These are phyloP conservation scores for Chiloscyllium punctatum DNA, from an alignment of 2,797 vertebrate species.

Conservation along the genomic window DNA sequence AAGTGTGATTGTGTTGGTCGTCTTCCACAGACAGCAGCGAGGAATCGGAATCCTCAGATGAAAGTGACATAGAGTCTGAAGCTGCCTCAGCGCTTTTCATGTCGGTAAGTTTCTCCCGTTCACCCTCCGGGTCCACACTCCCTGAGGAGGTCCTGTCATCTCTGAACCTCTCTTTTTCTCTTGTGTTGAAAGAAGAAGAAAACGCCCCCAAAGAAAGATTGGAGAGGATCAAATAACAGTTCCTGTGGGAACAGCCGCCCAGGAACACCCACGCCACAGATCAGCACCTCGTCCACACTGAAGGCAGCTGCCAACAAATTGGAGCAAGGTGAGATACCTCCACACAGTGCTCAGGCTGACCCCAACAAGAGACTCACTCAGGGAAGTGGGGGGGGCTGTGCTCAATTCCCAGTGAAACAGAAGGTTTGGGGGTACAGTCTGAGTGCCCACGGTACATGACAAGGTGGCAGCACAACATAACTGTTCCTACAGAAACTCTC, in stretches of 20 bases:
- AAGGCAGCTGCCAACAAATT: conserved; percentile 79
- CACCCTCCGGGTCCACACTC: neutral
- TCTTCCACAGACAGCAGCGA: conserved; percentile 74
- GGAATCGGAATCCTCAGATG: conserved; percentile 79
- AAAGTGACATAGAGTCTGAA: conserved; percentile 84
- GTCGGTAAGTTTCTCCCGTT: conserved; percentile 51
- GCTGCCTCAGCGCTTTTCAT: conserved; percentile 83
- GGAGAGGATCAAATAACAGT: conserved; percentile 75
- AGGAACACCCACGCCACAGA: conserved; percentile 71
- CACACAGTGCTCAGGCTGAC: too few species aligned
- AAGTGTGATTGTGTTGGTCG: neutral
- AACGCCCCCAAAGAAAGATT: conserved; percentile 72
- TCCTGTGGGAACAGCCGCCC: conserved; percentile 78
- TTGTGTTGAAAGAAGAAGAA: conserved; percentile 70
- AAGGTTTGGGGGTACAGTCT: neutral
- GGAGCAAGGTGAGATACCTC: conserved; percentile 64
- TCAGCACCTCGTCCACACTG: conserved; percentile 73
- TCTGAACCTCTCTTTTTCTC: neutral
- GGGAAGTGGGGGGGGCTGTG: too few species aligned
- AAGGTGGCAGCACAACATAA: too few species aligned
- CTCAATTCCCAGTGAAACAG: neutral
- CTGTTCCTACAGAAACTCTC: neutral
- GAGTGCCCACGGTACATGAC: too few species aligned
- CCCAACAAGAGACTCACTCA: neutral
- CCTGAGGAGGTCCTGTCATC: neutral